Conservation (phyloP, 2,888 invertebrate species). For the Tortrix viridana region DNA sequence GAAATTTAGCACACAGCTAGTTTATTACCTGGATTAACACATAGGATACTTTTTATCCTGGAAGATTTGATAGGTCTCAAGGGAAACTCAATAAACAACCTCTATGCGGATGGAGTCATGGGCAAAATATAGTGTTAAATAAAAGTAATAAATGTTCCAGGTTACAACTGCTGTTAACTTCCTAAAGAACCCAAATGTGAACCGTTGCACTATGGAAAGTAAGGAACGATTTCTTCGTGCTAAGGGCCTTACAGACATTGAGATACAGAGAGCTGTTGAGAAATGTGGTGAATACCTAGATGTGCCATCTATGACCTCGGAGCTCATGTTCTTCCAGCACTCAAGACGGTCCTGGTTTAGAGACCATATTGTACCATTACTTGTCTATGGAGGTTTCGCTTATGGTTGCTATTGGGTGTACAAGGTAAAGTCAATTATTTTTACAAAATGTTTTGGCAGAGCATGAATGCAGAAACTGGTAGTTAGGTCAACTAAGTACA, state of each 20-base stretch:
- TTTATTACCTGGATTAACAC: no score
- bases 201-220: constrained; percentile 89
- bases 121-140: no score
- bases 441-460: background rate
- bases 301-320: constrained; percentile 68
- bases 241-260: constrained; percentile 90
- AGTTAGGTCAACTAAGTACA: no score
- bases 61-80: no score
- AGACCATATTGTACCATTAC: constrained; percentile 88
- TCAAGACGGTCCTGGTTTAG: constrained; percentile 79
- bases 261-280: constrained; percentile 90
- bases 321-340: constrained; percentile 71
- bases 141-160: constrained; percentile 74
- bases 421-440: constrained; percentile 83
- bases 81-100: no score
- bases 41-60: no score
- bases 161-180: constrained; percentile 94
- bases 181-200: constrained; percentile 93
- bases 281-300: constrained; percentile 81
- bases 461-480: no score
- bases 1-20: no score
- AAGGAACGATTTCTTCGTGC: constrained; percentile 91
- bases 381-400: constrained; percentile 90
- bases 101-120: no score
- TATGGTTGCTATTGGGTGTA: constrained; percentile 93